These are phyloP conservation scores for Karalla daura DNA, from an alignment of 2,797 vertebrate genomes.

Conservation along the genomic window DNA sequence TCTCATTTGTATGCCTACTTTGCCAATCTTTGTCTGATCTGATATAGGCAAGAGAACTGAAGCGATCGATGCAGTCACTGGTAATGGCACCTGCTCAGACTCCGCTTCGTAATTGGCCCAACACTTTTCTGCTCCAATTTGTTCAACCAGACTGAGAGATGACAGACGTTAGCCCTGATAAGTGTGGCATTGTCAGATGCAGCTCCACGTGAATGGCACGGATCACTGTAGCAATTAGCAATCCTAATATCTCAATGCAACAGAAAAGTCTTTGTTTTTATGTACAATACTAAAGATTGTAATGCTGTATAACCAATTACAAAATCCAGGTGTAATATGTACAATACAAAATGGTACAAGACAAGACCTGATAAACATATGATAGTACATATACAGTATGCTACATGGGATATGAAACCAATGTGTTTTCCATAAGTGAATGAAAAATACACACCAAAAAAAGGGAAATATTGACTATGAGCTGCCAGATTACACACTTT, in stretches of 20 bases:
- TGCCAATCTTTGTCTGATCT: conserved; percentile 66
- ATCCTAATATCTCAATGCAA: background rate
- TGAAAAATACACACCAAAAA: no score
- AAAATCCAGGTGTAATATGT: no score
- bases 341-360: no score
- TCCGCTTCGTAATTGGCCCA: conserved; percentile 58
- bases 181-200: conserved; percentile 19
- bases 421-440: no score
- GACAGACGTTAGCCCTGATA: conserved; percentile 41
- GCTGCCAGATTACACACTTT: no score
- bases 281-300: no score
- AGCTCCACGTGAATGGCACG: conserved; percentile 17
- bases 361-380: no score
- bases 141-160: conserved; percentile 38
- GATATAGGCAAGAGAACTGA: conserved; percentile 56
- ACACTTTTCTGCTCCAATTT: conserved; percentile 59
- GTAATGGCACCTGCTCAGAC: conserved; percentile 60
- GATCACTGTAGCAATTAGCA: background rate
- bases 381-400: no score
- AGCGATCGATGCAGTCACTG: conserved; percentile 58
- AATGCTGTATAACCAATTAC: no score
- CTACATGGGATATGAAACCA: no score
- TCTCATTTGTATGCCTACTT: conserved; percentile 65
- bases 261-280: no score
- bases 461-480: no score